phyloP scores from a whole-genome alignment of 2,113 vertebrate genomes.

The Polyodon spathula region DNA sequence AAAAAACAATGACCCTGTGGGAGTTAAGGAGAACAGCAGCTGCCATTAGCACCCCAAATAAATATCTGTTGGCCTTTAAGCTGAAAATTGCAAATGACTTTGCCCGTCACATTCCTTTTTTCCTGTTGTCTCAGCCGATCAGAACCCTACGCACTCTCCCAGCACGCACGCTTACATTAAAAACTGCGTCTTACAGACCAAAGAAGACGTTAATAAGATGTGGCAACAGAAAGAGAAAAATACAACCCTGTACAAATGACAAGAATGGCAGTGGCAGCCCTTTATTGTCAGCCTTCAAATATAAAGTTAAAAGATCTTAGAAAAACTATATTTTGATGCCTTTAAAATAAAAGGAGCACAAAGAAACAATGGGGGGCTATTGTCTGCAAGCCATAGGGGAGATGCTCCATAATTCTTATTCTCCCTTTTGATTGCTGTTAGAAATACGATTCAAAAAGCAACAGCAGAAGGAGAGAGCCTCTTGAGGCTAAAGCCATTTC shows the following conservation, averaged over 20 bases:
- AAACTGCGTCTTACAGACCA: slow-evolving; percentile 74
- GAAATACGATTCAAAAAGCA: slow-evolving; percentile 83
- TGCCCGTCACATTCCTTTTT: slow-evolving; percentile 62
- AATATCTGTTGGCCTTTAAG: slow-evolving; percentile 42
- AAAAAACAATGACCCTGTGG: slow-evolving; percentile 41
- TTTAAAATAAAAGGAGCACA: slow-evolving; percentile 99
- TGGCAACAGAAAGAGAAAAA: slow-evolving; percentile 79
- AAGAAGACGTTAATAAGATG: slow-evolving; percentile 96
- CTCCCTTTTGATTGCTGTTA: slow-evolving; percentile 97
- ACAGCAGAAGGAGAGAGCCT: slow-evolving; percentile 79
- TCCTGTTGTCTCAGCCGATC: slow-evolving; percentile 74
- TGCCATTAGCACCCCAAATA: slow-evolving; percentile 46
- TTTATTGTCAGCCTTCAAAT: slow-evolving; percentile 96
- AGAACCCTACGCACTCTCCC: slow-evolving; percentile 78
- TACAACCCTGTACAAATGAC: slow-evolving; percentile 86
- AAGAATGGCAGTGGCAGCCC: slow-evolving; percentile 88
- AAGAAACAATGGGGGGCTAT: slow-evolving; percentile 99
- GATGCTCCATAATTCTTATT: slow-evolving; percentile 89
- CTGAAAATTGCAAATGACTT: slow-evolving; percentile 51
- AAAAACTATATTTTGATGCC: slow-evolving; percentile 94
- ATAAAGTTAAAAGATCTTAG: slow-evolving; percentile 98
- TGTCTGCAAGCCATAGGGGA: slow-evolving; percentile 94
- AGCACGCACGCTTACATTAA: slow-evolving; percentile 75
- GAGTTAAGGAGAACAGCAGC: slow-evolving; percentile 43
- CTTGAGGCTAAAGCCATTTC: slow-evolving; percentile 95